A percentile compares a stretch with the other conserved stretches of the same genome.
These are phyloP conservation scores for Heliconius aoede DNA, from an alignment of 2,888 invertebrate species.

Conservation along the genomic window DNA sequence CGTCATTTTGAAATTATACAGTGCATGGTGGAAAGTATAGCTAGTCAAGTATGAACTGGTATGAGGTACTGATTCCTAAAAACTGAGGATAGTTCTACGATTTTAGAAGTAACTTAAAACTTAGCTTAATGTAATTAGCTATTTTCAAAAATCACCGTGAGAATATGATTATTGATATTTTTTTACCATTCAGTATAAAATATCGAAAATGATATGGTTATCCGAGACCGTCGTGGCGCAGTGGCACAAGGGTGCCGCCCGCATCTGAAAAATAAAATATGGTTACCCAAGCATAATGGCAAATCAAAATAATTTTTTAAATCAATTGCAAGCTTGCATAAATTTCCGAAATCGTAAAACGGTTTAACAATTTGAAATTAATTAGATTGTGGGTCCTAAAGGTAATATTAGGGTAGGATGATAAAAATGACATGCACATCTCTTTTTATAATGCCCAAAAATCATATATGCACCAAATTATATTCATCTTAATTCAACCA, in stretches of 20 bases:
- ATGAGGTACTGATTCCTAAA: too few species aligned
- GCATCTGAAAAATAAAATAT: too few species aligned
- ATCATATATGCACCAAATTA: slow-evolving; percentile 26
- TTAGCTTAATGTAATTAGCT: too few species aligned
- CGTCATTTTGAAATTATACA: background rate
- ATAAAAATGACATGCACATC: background rate
- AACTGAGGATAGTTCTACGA: background rate
- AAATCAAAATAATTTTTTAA: slow-evolving; percentile 8
- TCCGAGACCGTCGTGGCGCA: too few species aligned
- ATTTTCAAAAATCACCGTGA: too few species aligned
- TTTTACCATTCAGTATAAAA: background rate
- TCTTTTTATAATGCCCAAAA: slow-evolving; percentile 27
- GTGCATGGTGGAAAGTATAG: background rate
- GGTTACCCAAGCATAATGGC: background rate
- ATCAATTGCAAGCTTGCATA: slow-evolving; percentile 28
- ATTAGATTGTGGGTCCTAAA: background rate
- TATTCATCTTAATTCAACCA: slow-evolving; percentile 26
- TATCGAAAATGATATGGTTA: background rate
- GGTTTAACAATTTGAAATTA: slow-evolving; percentile 9
- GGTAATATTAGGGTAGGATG: slow-evolving; percentile 21
- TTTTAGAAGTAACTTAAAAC: background rate
- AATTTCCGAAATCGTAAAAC: slow-evolving; percentile 15
- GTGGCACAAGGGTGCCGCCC: too few species aligned
- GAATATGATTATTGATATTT: background rate
- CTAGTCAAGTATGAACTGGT: too few species aligned